phyloP scores from a whole-genome alignment of 1,140 invertebrate genomes.

The Bombyx mori region DNA sequence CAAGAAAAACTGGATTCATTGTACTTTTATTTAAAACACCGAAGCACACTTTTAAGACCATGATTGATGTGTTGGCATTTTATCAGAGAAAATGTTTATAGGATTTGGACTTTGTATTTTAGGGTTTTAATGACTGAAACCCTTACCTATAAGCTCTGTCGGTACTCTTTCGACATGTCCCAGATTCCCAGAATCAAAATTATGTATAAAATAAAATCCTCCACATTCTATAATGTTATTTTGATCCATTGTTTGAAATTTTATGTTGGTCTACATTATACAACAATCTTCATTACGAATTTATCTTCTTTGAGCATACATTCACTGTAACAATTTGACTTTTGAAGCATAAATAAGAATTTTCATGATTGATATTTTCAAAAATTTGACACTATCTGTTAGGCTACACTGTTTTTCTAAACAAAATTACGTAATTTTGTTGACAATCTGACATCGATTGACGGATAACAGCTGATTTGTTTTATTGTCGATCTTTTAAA shows the following conservation, averaged over 20 bases:
- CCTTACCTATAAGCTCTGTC: slow-evolving; percentile 53
- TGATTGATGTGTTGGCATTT: too few species aligned
- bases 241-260: slow-evolving; percentile 52
- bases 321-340: slow-evolving; percentile 51
- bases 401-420: slow-evolving; percentile 67
- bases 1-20: too few species aligned
- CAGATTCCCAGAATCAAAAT: slow-evolving; percentile 92
- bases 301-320: slow-evolving; percentile 26
- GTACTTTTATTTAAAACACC: too few species aligned
- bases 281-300: slow-evolving; percentile 40
- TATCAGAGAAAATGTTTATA: slow-evolving; percentile 1
- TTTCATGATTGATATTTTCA: slow-evolving; percentile 51
- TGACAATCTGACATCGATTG: slow-evolving; percentile 59
- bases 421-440: slow-evolving; percentile 72
- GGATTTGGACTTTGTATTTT: slow-evolving; percentile 4
- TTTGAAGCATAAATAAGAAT: slow-evolving; percentile 33
- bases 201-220: slow-evolving; percentile 81
- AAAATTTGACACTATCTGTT: slow-evolving; percentile 54
- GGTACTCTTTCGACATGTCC: slow-evolving; percentile 80
- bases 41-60: too few species aligned
- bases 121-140: slow-evolving; percentile 9
- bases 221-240: slow-evolving; percentile 71
- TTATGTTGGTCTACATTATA: slow-evolving; percentile 55
- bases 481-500: slow-evolving; percentile 62
- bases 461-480: slow-evolving; percentile 71